These are phyloP conservation scores for Malurus elegans DNA, from an alignment of 2,113 vertebrate genomes.

Conservation along the genomic window DNA sequence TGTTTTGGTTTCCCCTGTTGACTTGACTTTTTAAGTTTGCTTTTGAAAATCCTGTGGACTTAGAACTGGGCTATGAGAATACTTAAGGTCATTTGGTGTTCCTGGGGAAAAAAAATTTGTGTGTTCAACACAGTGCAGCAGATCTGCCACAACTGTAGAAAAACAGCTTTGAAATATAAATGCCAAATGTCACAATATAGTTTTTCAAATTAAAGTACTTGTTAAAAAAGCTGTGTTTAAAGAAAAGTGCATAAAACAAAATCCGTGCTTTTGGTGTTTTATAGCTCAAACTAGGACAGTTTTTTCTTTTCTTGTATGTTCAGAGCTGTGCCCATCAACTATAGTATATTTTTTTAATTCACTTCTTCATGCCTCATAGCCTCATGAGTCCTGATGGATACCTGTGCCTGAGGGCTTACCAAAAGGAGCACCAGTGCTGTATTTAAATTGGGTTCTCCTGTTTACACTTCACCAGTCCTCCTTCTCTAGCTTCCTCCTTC, in stretches of 20 bases:
- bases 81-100: neutral
- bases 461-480: neutral
- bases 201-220: neutral
- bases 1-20: neutral
- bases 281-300: neutral
- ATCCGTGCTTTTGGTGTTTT: neutral
- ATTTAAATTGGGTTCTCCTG: neutral
- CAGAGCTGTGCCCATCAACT: neutral
- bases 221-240: neutral
- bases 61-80: neutral
- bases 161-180: neutral
- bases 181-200: neutral
- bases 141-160: neutral
- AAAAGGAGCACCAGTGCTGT: neutral
- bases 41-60: neutral
- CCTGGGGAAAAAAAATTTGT: neutral
- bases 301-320: neutral
- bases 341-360: neutral
- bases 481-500: neutral
- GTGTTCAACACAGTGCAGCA: neutral
- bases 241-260: neutral
- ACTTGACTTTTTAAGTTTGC: neutral
- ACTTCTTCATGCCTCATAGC: neutral
- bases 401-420: neutral
- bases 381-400: neutral